Percentiles rank a stretch among this genome's conserved stretches.
Evolutionary conservation across 1,140 invertebrate species (phyloP).

Genomic region (Brevipalpus yothersi): DNA sequence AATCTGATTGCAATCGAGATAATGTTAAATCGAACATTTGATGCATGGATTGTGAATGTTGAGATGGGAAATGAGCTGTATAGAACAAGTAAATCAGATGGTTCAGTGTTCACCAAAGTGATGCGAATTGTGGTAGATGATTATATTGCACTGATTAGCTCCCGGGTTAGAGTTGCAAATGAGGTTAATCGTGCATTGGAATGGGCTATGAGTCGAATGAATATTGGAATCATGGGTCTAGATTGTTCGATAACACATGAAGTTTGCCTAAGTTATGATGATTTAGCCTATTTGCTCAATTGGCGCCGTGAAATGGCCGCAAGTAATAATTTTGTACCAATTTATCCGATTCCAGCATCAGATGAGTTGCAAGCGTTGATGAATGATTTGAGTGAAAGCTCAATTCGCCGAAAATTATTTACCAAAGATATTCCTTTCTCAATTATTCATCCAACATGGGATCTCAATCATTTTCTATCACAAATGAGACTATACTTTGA

Average conservation of each 20-base stretch:
- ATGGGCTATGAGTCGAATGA: constrained; percentile 5
- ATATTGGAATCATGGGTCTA: constrained; percentile 14
- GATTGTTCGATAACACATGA: constrained; percentile 16
- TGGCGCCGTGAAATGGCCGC: constrained; percentile 15
- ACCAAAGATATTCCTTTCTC: background rate
- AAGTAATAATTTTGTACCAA: constrained; percentile 8
- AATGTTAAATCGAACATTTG: constrained; percentile 16
- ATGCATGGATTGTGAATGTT: constrained; percentile 17
- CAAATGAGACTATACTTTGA: constrained; percentile 5
- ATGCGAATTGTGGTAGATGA: constrained; percentile 12
- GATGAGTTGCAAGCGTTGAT: background rate
- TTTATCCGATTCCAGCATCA: constrained; percentile 5
- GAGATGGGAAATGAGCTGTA: constrained; percentile 13
- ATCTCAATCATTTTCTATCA: constrained; percentile 9
- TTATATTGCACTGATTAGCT: constrained; percentile 11
- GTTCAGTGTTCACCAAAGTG: constrained; percentile 5
- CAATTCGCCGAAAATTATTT: background rate
- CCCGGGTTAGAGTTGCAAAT: constrained; percentile 8
- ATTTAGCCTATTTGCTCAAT: constrained; percentile 17
- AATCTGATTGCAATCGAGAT: constrained; percentile 17
- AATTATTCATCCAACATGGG: constrained; percentile 6
- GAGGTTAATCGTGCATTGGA: constrained; percentile 9
- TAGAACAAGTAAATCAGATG: constrained; percentile 5
- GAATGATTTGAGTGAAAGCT: background rate
- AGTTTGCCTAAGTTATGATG: constrained; percentile 17